A percentile compares a stretch with the other conserved stretches of the same genome.
Evolutionary conservation across 2,797 vertebrate genomes (phyloP).

Genomic region (Ptychadena robeensis): DNA sequence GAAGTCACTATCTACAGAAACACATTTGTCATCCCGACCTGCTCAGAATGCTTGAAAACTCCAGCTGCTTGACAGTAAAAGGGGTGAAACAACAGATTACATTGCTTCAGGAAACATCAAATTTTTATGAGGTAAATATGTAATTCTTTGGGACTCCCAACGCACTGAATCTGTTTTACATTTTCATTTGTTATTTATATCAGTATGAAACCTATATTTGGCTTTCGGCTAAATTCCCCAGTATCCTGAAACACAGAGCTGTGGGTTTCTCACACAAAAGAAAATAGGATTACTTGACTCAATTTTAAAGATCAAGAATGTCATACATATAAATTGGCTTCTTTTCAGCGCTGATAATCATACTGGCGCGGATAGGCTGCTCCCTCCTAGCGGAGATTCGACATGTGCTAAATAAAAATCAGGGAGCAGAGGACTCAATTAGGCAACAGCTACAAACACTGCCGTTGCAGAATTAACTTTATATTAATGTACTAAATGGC

Average conservation of each 20-base stretch:
- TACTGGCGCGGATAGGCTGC: neutral
- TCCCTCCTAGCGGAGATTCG: neutral
- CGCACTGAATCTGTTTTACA: conserved; percentile 48
- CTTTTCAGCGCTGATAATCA: conserved; percentile 19
- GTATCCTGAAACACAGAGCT: conserved; percentile 36
- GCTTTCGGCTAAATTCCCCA: conserved; percentile 34
- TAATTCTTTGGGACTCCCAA: conserved; percentile 42
- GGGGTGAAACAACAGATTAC: conserved; percentile 27
- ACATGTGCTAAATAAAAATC: conserved; percentile 30
- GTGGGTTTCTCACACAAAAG: conserved; percentile 35
- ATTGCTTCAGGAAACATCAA: conserved; percentile 29
- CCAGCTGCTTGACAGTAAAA: conserved; percentile 36
- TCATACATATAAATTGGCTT: conserved; percentile 55
- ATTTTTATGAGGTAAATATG: conserved; percentile 56
- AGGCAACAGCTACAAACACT: neutral
- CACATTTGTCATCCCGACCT: conserved; percentile 10
- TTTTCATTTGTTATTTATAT: conserved; percentile 58
- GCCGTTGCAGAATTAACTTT: neutral
- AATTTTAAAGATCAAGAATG: conserved; percentile 46
- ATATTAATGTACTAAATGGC: conserved; percentile 18
- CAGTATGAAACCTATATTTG: conserved; percentile 51
- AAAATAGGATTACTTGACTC: conserved; percentile 56
- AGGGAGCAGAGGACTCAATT: conserved; percentile 1
- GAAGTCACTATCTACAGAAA: conserved; percentile 11
- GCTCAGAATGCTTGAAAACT: conserved; percentile 2